Percentiles rank a stretch among this genome's conserved stretches.
phyloP scores from a whole-genome alignment of 2,888 invertebrate species.

The Nephrotoma flavescens region DNA sequence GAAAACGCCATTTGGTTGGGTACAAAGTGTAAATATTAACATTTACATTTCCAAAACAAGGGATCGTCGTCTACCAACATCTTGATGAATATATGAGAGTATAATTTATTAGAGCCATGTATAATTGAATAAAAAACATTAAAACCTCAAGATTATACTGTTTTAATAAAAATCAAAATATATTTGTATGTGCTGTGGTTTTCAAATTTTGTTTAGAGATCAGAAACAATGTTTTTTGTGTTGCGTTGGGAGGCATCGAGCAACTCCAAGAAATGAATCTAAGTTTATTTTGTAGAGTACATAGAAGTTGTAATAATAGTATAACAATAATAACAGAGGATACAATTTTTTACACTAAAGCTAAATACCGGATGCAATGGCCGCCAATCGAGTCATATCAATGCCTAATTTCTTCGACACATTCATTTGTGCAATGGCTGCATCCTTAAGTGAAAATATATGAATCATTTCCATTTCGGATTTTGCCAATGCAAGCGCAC shows the following conservation, averaged over 20 bases:
- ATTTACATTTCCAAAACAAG: not conserved
- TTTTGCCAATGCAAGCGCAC: slow-evolving; percentile 71
- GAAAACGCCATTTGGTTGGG: slow-evolving; percentile 81
- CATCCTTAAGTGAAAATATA: slow-evolving; percentile 76
- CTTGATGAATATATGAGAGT: not conserved
- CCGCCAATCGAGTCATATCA: slow-evolving; percentile 27
- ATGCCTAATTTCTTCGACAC: slow-evolving; percentile 62
- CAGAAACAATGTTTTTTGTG: not conserved
- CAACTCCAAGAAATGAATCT: not conserved
- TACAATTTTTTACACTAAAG: not conserved
- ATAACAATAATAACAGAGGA: not conserved
- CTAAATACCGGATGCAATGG: slow-evolving; percentile 3
- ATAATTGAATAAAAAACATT: not conserved
- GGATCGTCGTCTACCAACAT: not conserved
- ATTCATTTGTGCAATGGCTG: slow-evolving; percentile 76
- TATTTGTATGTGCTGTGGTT: not conserved
- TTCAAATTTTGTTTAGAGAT: not conserved
- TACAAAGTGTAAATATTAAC: slow-evolving; percentile 51
- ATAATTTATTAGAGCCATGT: not conserved
- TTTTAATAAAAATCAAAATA: not conserved
- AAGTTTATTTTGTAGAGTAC: not conserved
- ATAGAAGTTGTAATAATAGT: not conserved
- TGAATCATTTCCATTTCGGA: slow-evolving; percentile 83
- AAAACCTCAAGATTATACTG: not conserved
- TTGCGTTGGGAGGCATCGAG: not conserved